Conservation (phyloP, 2,888 invertebrate genomes). For the Pseudanteris insignis region DNA sequence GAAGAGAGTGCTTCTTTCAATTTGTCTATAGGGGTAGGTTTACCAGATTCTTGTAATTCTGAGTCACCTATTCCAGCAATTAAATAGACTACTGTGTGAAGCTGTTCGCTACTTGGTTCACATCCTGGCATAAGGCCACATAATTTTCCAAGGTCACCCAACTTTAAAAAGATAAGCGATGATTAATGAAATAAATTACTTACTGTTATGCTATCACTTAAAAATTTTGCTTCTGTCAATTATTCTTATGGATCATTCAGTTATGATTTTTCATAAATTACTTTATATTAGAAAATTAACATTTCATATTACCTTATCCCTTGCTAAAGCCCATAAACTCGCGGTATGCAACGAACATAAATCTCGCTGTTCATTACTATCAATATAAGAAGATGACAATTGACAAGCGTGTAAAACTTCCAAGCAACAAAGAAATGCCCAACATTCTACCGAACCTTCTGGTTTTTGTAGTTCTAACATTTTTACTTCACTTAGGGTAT, state of each 20-base stretch:
- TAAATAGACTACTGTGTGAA: constrained; percentile 89
- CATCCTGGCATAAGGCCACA: constrained; percentile 90
- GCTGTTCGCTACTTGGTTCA: constrained; percentile 84
- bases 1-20: constrained; percentile 91
- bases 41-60: constrained; percentile 65
- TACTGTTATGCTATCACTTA: too few relatives aligned
- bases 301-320: constrained; percentile 75
- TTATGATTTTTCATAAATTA: constrained; percentile 1
- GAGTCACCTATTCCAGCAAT: constrained; percentile 91
- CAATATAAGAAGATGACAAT: constrained; percentile 71
- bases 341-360: constrained; percentile 87
- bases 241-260: too few relatives aligned
- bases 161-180: constrained; percentile 67
- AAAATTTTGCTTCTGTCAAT: too few relatives aligned
- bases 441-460: constrained; percentile 87
- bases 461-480: constrained; percentile 82
- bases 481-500: constrained; percentile 84
- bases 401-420: constrained; percentile 88
- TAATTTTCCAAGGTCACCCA: constrained; percentile 84
- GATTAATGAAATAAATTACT: background rate
- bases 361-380: constrained; percentile 71
- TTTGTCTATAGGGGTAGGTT: constrained; percentile 80
- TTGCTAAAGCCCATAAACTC: constrained; percentile 85
- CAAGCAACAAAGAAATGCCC: constrained; percentile 91
- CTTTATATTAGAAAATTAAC: constrained; percentile 1